phyloP scores from a whole-genome alignment of 2,888 invertebrate species.

The Drosophila niveifrons region DNA sequence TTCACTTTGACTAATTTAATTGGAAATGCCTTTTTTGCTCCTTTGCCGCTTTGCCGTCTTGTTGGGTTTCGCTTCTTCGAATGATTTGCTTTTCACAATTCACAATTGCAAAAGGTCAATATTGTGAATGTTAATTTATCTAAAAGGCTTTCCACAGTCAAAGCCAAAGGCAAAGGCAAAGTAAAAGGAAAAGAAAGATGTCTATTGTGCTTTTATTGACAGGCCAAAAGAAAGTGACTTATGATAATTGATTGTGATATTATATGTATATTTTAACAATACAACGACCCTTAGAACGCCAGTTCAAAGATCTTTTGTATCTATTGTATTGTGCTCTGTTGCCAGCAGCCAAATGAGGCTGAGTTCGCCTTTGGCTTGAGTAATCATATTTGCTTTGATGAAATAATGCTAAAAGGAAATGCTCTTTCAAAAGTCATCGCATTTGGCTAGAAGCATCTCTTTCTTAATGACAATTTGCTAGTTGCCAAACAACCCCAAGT shows the following conservation, averaged over 20 bases:
- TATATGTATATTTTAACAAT: slow-evolving; percentile 1
- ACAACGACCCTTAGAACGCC: neutral
- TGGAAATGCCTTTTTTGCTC: slow-evolving; percentile 25
- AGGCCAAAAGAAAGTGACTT: neutral
- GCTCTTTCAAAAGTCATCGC: neutral
- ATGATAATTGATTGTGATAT: slow-evolving; percentile 6
- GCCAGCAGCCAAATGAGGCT: neutral
- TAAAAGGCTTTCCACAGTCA: slow-evolving; percentile 34
- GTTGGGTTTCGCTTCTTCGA: slow-evolving; percentile 25
- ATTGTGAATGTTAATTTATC: slow-evolving; percentile 47
- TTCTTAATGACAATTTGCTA: neutral
- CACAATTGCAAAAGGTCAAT: slow-evolving; percentile 23
- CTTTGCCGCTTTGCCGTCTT: slow-evolving; percentile 2
- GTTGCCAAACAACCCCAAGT: neutral
- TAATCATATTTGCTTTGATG: neutral
- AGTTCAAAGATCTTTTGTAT: slow-evolving; percentile 3
- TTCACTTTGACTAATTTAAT: slow-evolving; percentile 40
- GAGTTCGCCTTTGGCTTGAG: neutral
- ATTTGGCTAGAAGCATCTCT: neutral
- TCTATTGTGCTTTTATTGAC: neutral
- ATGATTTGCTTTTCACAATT: slow-evolving; percentile 30
- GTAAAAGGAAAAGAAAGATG: neutral
- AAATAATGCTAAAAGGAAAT: neutral
- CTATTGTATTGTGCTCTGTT: neutral
- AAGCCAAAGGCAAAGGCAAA: neutral